phyloP scores from a whole-genome alignment of 2,113 vertebrate species.

The Alethe diademata region DNA sequence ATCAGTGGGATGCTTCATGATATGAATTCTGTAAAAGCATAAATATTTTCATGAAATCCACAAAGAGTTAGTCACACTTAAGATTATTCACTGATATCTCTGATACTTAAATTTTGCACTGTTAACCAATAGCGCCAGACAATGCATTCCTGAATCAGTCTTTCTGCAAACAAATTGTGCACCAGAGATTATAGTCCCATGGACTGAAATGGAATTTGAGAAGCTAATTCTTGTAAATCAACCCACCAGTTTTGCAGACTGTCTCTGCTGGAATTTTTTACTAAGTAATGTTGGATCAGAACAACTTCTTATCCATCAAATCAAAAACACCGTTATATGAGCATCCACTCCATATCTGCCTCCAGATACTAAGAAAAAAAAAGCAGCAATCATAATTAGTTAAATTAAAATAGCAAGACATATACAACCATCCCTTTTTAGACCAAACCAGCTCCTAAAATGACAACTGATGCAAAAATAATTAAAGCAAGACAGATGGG shows the following conservation, averaged over 20 bases:
- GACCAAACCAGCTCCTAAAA: conserved; percentile 68
- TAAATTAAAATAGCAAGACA: conserved; percentile 74
- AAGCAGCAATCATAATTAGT: conserved; percentile 71
- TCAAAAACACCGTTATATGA: not conserved
- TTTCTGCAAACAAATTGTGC: no score
- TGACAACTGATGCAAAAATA: conserved; percentile 78
- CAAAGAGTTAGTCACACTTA: not conserved
- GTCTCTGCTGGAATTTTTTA: not conserved
- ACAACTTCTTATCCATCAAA: not conserved
- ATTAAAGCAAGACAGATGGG: conserved; percentile 75
- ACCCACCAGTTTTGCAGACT: not conserved
- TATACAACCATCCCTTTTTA: conserved; percentile 71
- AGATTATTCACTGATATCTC: not conserved
- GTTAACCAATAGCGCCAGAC: not conserved
- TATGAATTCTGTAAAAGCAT: not conserved
- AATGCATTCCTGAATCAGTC: not conserved
- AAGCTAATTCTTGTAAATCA: not conserved
- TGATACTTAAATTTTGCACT: not conserved
- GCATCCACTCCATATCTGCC: conserved; percentile 13
- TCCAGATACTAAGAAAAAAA: conserved; percentile 50
- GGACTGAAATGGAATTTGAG: not conserved
- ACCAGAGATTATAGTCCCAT: not conserved
- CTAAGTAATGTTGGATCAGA: not conserved
- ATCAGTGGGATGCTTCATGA: not conserved
- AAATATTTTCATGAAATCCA: not conserved